Conservation (phyloP, 2,797 vertebrate genomes). For the Karalla daura region DNA sequence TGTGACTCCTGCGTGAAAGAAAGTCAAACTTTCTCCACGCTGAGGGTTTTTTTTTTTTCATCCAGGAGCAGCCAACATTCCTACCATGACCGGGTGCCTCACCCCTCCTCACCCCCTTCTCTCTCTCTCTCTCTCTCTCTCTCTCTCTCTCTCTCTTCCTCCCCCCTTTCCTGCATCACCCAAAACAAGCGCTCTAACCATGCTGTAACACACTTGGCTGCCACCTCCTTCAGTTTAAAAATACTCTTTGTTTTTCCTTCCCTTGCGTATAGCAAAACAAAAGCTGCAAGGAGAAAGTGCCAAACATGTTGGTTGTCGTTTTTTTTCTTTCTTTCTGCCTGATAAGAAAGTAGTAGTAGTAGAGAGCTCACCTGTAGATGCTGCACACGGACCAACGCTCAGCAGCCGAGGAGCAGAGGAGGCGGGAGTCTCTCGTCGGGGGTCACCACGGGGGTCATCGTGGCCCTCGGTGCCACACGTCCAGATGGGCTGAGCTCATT, state of each 20-base stretch:
- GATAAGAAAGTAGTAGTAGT: conserved; percentile 4
- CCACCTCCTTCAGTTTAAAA: conserved; percentile 43
- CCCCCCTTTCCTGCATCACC: conserved; percentile 48
- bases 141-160: too few relatives aligned
- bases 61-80: conserved; percentile 63
- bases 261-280: conserved; percentile 27
- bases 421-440: conserved; percentile 9
- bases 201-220: conserved; percentile 23
- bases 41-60: conserved; percentile 39
- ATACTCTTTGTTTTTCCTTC: conserved; percentile 27
- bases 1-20: conserved; percentile 20
- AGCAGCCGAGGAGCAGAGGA: conserved; percentile 4
- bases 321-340: too few relatives aligned
- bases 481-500: conserved; percentile 47
- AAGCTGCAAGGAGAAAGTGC: conserved; percentile 6
- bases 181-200: conserved; percentile 37
- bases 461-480: conserved; percentile 42
- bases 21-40: conserved; percentile 16
- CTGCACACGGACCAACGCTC: background rate
- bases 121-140: too few relatives aligned
- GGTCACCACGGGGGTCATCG: conserved; percentile 55
- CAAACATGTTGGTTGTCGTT: too few relatives aligned
- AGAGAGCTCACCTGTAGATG: conserved; percentile 66
- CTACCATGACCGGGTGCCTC: conserved; percentile 43
- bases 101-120: conserved; percentile 3